Evolutionary conservation across 2,888 invertebrate species (phyloP).

Genomic region (Euspilapteryx auroguttella): DNA sequence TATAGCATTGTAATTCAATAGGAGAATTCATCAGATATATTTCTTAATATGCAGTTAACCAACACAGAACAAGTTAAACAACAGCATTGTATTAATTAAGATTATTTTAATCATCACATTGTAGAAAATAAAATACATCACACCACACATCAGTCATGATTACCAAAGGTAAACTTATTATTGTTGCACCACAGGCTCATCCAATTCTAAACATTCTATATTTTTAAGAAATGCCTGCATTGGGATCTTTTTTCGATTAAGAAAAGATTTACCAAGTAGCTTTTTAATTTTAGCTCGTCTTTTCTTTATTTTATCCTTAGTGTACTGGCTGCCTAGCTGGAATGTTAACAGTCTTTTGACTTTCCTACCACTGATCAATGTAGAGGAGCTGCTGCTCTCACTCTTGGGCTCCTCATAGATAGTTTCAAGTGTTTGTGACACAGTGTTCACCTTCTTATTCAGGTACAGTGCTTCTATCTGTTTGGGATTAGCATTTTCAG

Average conservation of each 20-base stretch:
- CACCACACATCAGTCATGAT: too few species aligned
- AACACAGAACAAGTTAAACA: too few species aligned
- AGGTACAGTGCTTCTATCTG: constrained; percentile 59
- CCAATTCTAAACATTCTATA: constrained; percentile 50
- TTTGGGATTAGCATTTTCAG: constrained; percentile 36
- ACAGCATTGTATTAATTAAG: too few species aligned
- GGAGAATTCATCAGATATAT: too few species aligned
- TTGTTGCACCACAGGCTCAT: too few species aligned
- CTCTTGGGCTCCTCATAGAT: constrained; percentile 65
- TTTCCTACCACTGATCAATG: constrained; percentile 54
- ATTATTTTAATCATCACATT: too few species aligned
- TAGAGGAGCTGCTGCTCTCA: constrained; percentile 29
- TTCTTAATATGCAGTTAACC: too few species aligned
- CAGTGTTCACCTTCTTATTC: constrained; percentile 54
- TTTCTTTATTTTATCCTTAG: constrained; percentile 60
- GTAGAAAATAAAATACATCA: too few species aligned
- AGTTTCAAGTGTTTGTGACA: constrained; percentile 61
- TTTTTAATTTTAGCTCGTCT: constrained; percentile 61
- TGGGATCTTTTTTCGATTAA: constrained; percentile 52
- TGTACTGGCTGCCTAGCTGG: constrained; percentile 43
- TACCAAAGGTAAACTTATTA: too few species aligned
- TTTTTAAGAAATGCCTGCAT: constrained; percentile 61
- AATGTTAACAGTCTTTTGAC: constrained; percentile 63
- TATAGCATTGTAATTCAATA: too few species aligned
- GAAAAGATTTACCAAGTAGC: constrained; percentile 47